phyloP scores from a whole-genome alignment of 92 coral and sea anemone genomes.

The Palythoa grandiflora region DNA sequence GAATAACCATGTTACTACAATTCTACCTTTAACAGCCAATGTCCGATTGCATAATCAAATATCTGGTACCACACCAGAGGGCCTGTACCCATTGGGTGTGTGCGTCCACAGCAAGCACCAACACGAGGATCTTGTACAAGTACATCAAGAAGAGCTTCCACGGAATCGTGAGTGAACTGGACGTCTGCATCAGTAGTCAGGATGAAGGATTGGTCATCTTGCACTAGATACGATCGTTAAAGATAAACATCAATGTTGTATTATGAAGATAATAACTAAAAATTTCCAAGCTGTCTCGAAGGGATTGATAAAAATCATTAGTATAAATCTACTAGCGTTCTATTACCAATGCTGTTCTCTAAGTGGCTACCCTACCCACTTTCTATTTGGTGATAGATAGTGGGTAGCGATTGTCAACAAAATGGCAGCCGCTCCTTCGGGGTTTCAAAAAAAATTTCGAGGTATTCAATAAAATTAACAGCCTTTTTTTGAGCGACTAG shows the following conservation, averaged over 20 bases:
- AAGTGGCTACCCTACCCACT: too few species aligned
- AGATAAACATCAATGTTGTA: background rate
- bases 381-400: too few species aligned
- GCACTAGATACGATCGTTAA: slow-evolving; percentile 49
- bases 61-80: slow-evolving; percentile 98
- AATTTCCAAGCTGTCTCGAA: background rate
- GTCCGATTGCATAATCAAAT: slow-evolving; percentile 98
- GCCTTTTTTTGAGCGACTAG: too few species aligned
- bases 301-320: too few species aligned
- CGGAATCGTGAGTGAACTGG: slow-evolving; percentile 90
- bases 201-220: slow-evolving; percentile 93
- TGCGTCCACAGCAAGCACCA: slow-evolving; percentile 96
- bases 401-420: too few species aligned
- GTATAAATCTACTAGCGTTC: too few species aligned
- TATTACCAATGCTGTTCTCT: too few species aligned
- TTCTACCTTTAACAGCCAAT: slow-evolving; percentile 97
- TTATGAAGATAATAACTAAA: background rate
- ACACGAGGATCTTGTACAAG: slow-evolving; percentile 85
- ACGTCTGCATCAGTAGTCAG: slow-evolving; percentile 98
- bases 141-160: slow-evolving; percentile 92
- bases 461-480: too few species aligned
- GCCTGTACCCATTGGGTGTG: slow-evolving; percentile 94
- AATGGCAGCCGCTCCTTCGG: too few species aligned
- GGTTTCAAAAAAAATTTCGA: too few species aligned
- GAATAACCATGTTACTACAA: background rate